phyloP scores from a whole-genome alignment of 1,140 invertebrate genomes.

The Pissodes strobi region DNA sequence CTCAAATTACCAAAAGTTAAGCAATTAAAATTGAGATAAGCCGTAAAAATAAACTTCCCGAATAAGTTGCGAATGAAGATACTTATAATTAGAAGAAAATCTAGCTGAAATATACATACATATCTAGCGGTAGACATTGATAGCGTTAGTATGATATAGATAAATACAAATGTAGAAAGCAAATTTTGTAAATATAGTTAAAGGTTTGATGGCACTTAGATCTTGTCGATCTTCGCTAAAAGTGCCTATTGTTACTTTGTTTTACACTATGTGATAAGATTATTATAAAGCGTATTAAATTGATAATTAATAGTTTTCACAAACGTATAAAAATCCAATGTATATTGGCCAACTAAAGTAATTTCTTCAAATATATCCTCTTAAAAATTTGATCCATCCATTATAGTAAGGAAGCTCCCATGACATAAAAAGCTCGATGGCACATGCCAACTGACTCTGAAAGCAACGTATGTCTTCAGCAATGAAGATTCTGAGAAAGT shows the following conservation, averaged over 20 bases:
- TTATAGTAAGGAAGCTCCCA: too few species aligned
- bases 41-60: constrained; percentile 47
- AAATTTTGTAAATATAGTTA: constrained; percentile 41
- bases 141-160: constrained; percentile 13
- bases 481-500: too few species aligned
- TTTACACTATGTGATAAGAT: constrained; percentile 51
- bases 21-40: constrained; percentile 29
- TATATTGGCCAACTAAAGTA: too few species aligned
- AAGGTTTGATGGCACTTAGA: constrained; percentile 49
- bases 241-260: constrained; percentile 53
- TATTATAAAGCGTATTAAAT: constrained; percentile 17
- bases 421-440: too few species aligned
- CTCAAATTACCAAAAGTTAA: constrained; percentile 8
- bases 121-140: constrained; percentile 50
- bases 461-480: too few species aligned
- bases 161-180: constrained; percentile 32
- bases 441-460: too few species aligned
- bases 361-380: too few species aligned
- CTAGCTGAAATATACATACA: constrained; percentile 51
- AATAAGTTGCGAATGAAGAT: constrained; percentile 42
- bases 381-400: too few species aligned
- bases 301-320: not conserved
- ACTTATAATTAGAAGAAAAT: constrained; percentile 17
- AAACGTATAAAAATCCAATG: not conserved
- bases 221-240: constrained; percentile 41